A percentile compares a stretch with the other conserved stretches of the same genome.
phyloP scores from a whole-genome alignment of 2,888 invertebrate genomes.

The Eumerus sabulonum region DNA sequence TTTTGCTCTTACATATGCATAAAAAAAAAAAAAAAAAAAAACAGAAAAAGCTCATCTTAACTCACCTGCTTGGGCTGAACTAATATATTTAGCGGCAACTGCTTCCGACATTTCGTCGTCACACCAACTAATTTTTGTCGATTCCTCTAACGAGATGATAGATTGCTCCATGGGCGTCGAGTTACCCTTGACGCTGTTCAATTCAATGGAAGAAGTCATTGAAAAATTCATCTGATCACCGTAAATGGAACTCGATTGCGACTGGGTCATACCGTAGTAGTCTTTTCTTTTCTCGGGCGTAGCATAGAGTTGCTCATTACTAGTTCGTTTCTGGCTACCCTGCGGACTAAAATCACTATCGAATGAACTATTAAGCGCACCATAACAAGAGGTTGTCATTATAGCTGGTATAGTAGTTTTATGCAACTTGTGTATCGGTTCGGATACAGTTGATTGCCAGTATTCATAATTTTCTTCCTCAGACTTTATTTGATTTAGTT shows the following conservation, averaged over 20 bases:
- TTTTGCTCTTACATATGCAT: constrained; percentile 2
- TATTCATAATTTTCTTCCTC: constrained; percentile 71
- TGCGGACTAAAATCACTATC: constrained; percentile 71
- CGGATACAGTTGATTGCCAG: constrained; percentile 73
- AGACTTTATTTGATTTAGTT: constrained; percentile 72
- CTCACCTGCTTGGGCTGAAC: constrained; percentile 76
- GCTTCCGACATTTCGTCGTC: constrained; percentile 76
- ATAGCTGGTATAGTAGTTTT: constrained; percentile 74
- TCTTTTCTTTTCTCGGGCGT: constrained; percentile 75
- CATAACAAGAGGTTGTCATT: constrained; percentile 79
- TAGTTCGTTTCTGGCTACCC: constrained; percentile 40
- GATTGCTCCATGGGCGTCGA: constrained; percentile 74
- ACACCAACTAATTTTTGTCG: constrained; percentile 70
- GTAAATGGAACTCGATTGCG: constrained; percentile 75
- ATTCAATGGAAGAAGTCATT: constrained; percentile 51
- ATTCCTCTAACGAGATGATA: constrained; percentile 69
- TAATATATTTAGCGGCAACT: constrained; percentile 74
- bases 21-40: too few relatives aligned
- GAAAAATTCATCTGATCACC: constrained; percentile 69
- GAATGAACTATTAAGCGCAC: constrained; percentile 75
- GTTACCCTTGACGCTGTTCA: constrained; percentile 67
- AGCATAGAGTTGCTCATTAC: constrained; percentile 74
- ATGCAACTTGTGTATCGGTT: constrained; percentile 66
- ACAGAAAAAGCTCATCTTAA: constrained; percentile 51
- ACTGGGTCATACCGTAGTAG: constrained; percentile 74